Evolutionary conservation across 2,113 vertebrate genomes (phyloP), one percentile per base, ranked within the genome.

Genomic region (Lagopus muta): DNA sequence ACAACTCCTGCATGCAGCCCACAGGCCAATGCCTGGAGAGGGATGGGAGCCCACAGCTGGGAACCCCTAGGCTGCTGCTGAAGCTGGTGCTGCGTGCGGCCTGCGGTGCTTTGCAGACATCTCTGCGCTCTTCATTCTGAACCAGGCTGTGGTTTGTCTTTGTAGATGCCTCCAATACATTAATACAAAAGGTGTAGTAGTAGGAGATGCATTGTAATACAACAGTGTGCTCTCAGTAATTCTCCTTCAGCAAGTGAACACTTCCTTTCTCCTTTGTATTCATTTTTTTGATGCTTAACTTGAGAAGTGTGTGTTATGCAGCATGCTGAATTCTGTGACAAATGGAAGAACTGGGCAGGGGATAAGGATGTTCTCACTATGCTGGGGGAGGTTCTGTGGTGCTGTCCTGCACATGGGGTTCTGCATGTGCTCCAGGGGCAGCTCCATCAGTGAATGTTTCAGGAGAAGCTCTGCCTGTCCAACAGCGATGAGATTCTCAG

Each of bases 201-300:
- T 80, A 60, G 88, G 82, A 88, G 94, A 92, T 74, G 82, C 52
- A 52, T 87, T 92, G 82, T 82, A 88, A 84, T 57, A 25, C 85
- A 57, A 73, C 12, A 1, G 54, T 93, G 93, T 92, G 88, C 91
- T 93, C 67, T 84, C 91, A 43, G 78, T 89, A 86, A 92, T 94
- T 67, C 90, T 87, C 84, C 77, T 92, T 90, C 85, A 81, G 93
- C 88, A 40, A 82, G 70, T 30, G 38, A 93, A 60, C 50, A 5
- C 69, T 95, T 92, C 85, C 65, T 70, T 27, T 16, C 92, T 94
- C 91, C 50, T 96, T 92, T 94, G 57, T 94, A 96, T 94, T 96
- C 94, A 90, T 94, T 95, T 94, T 97, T 96, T 96, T 93, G 95
- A 95, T 94, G 93, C 90, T 95, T 96, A 96, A 90, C 89, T 96